Evolutionary conservation across 2,797 vertebrate species (phyloP).

Genomic region (Muscicapa comitata): DNA sequence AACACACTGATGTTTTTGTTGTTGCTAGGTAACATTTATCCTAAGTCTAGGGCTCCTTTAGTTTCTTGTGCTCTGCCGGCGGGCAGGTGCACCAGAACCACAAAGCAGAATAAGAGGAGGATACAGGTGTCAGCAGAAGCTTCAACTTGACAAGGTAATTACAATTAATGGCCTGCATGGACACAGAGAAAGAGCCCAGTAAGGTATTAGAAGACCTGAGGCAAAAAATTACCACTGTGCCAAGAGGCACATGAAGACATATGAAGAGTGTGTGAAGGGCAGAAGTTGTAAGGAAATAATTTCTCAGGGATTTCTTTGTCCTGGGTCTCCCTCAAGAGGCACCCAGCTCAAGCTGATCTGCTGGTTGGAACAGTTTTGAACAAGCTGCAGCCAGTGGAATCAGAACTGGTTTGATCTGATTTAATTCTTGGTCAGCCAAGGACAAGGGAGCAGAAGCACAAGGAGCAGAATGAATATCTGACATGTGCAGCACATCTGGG

Average conservation of each 20-base stretch:
- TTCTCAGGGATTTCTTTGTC: not conserved
- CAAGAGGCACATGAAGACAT: not conserved
- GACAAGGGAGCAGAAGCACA: not conserved
- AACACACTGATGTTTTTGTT: not conserved
- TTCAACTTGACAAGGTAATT: not conserved
- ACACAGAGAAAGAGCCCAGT: not conserved
- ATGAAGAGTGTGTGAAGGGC: accelerated
- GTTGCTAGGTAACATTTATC: not conserved
- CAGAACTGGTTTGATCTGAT: accelerated
- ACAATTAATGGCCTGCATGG: not conserved
- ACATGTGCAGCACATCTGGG: accelerated
- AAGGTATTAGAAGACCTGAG: not conserved
- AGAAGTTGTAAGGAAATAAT: not conserved
- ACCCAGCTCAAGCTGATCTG: not conserved
- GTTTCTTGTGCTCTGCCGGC: accelerated
- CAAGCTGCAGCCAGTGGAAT: accelerated
- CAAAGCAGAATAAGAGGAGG: not conserved
- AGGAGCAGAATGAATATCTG: not conserved
- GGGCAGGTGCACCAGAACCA: not conserved
- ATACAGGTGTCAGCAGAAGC: not conserved
- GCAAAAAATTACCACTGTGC: not conserved
- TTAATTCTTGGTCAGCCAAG: not conserved
- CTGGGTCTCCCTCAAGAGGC: not conserved
- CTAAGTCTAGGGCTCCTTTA: not conserved
- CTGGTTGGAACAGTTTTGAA: accelerated